These are phyloP conservation scores for Ruditapes philippinarum DNA, from an alignment of 1,140 invertebrate genomes.

Conservation along the genomic window DNA sequence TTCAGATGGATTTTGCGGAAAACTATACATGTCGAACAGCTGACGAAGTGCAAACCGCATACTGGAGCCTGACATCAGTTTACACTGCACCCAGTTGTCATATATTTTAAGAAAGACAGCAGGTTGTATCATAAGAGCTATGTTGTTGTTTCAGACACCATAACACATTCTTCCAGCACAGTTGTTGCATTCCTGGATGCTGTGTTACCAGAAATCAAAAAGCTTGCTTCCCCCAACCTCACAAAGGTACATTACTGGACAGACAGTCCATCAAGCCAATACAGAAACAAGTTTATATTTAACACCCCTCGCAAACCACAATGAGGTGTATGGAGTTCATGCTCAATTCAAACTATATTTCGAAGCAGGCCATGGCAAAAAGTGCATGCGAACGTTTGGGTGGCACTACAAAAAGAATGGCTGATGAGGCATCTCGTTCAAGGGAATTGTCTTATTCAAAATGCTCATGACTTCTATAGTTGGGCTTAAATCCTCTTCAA, in stretches of 20 bases:
- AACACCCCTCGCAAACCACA: constrained; percentile 40
- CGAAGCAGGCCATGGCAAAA: constrained; percentile 67
- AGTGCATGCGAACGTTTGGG: constrained; percentile 60
- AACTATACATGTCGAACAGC: constrained; percentile 47
- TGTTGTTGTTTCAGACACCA: constrained; percentile 36
- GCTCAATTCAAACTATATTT: constrained; percentile 65
- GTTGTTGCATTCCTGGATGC: constrained; percentile 35
- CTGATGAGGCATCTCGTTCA: constrained; percentile 49
- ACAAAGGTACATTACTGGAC: constrained; percentile 60
- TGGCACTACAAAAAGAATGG: constrained; percentile 53
- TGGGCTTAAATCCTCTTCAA: constrained; percentile 1
- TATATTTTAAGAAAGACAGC: constrained; percentile 12
- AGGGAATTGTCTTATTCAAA: constrained; percentile 43
- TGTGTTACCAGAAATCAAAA: not conserved
- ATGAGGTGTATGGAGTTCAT: not conserved
- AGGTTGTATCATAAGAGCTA: constrained; percentile 49
- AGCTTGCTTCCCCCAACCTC: not conserved
- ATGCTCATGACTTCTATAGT: constrained; percentile 49
- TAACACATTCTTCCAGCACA: constrained; percentile 28
- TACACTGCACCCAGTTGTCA: constrained; percentile 57
- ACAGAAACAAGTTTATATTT: constrained; percentile 61
- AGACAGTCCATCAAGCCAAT: constrained; percentile 57
- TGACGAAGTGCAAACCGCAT: constrained; percentile 63
- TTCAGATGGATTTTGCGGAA: constrained; percentile 71
- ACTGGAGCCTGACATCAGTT: constrained; percentile 63